Base-by-base conservation (phyloP, 2,797 vertebrate genomes). In the Eulemur rubriventer region DNA sequence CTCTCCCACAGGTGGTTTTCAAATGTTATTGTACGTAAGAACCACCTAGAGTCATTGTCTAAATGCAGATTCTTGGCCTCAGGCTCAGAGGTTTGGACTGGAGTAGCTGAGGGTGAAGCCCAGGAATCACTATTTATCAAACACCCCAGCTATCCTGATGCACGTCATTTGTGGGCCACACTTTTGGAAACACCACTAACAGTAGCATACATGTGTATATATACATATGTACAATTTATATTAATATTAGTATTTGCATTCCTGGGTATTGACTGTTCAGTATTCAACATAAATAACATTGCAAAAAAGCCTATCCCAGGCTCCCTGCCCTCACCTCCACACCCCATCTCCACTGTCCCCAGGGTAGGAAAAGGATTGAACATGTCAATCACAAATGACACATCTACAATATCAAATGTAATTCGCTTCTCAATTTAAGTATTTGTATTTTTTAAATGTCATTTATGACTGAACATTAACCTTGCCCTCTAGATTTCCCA, bases 381-480 rank as follows among this genome's bases (percentile, higher is more conserved):
- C 83, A 52, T 33, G 26, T n/a, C 69, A 41, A 55, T 75, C 33
- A 75, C 57, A 91, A 84, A 38, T 63, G 22, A 52, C 48, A 61
- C 84, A 73, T n/a, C 57, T 88, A 61, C 20, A 41, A 41, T 35
- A 83, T 9, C 59, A 73, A 92, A 96, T 13, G 52, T 75, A 82
- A 91, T 59, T 85, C 90, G 18, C 4, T 82, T 90, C 33, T 81
- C 63, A 20, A 2, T 85, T 86, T 78, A 88, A 73, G 24, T 82
- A 85, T 65, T 69, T 93, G 57, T 17, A 84, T 55, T 94, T 92
- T 59, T 92, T 59, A 78, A 82, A 50, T 86, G 26, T 52, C 38
- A 92, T 89, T 93, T 87, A 73, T 38, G 75, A 59, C 12, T 75
- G 63, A 81, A 38, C 26, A 85, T 95, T 93, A 63, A 52, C 6